A percentile compares a stretch with the other conserved stretches of the same genome.
Conservation (phyloP, 2,113 vertebrate genomes). For the Alethe castanea region DNA sequence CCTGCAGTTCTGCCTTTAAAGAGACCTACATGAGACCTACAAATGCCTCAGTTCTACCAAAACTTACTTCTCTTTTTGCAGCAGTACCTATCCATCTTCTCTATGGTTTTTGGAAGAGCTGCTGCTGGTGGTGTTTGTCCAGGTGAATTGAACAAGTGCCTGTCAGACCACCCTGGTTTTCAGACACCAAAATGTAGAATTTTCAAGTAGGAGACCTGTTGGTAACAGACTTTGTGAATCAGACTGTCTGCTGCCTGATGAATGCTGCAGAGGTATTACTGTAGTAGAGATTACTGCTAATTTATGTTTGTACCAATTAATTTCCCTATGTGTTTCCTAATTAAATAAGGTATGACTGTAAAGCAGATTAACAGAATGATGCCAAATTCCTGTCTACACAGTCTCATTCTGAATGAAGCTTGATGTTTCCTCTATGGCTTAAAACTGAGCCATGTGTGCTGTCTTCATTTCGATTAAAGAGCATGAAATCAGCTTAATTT, state of each 20-base stretch:
- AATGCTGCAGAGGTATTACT: not conserved
- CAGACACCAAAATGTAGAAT: not conserved
- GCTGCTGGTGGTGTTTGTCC: not conserved
- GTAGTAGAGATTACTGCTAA: not conserved
- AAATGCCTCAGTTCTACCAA: not conserved
- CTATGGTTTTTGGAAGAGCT: not conserved
- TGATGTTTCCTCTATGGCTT: not conserved
- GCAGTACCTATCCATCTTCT: not conserved
- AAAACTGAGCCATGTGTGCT: not conserved
- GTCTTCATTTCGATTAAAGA: not conserved
- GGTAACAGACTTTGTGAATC: not conserved
- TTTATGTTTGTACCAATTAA: not conserved
- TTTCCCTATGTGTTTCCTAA: not conserved
- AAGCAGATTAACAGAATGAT: not conserved
- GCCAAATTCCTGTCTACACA: not conserved
- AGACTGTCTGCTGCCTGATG: not conserved
- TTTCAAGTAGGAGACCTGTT: not conserved
- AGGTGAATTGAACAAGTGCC: not conserved
- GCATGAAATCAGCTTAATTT: slow-evolving; percentile 22
- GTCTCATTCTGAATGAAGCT: not conserved
- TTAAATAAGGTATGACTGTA: slow-evolving; percentile 11
- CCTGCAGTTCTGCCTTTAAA: not conserved
- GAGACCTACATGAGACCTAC: not conserved
- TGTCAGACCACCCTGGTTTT: not conserved
- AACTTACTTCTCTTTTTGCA: not conserved